Conservation (phyloP, 2,888 invertebrate species). For the Ophion costatus region DNA sequence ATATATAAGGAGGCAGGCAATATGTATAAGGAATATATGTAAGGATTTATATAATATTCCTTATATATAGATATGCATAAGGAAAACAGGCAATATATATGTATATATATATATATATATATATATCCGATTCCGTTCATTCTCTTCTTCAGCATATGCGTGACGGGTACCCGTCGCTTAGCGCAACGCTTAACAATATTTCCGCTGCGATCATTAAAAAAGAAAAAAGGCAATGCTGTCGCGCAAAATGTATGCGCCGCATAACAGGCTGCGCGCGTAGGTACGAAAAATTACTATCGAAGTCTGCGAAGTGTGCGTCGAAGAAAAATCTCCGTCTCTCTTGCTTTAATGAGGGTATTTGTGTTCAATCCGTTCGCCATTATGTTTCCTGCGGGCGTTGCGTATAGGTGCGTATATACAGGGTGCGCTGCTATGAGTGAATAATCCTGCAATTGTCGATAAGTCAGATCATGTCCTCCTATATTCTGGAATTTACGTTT, state of each 20-base stretch:
- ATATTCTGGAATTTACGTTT: no score
- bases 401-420: background rate
- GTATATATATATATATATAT: no score
- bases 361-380: constrained; percentile 24
- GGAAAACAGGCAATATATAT: no score
- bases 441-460: no score
- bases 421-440: no score
- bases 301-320: constrained; percentile 7
- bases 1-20: no score
- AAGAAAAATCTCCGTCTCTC: constrained; percentile 9
- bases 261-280: background rate
- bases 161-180: constrained; percentile 39
- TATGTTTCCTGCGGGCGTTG: constrained; percentile 22
- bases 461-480: no score
- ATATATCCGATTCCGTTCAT: background rate
- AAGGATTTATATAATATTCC: no score
- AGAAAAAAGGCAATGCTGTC: constrained; percentile 7
- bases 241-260: constrained; percentile 25
- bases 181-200: constrained; percentile 23
- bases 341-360: background rate
- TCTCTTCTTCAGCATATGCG: constrained; percentile 32
- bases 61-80: no score
- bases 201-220: constrained; percentile 1
- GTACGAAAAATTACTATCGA: constrained; percentile 35
- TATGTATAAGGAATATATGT: no score